Evolutionary conservation across 2,797 vertebrate species (phyloP), one percentile per base, ranked within the genome.

Genomic region (Hyperoplus lanceolatus): DNA sequence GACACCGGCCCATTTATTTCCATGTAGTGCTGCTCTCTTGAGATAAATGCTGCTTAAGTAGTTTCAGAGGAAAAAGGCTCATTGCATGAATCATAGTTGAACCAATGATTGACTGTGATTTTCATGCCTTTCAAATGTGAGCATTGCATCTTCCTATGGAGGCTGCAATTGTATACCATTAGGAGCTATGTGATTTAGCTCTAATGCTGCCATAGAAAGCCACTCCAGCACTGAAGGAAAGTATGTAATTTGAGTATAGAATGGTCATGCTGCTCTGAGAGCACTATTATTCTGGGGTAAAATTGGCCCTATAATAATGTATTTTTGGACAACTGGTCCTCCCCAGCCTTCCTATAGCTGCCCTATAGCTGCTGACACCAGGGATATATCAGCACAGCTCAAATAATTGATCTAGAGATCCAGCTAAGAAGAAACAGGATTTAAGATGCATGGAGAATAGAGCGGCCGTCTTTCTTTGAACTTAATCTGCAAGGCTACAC

Each of bases 401-500:
- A 70, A 87, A 90, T 87, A 93, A 92, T 92, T 92, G 92, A 93
- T 93, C 93, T 90, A 83, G 79, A 83, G 81, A 92, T 81, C 78
- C 79, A 84, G 89, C 87, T 77, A 84, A 92, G 87, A 83, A 90
- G 87, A 92, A 93, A 89, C 82, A 78, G 92, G 93, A 94, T 95
- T 95, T 93, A 93, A 93, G 89, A 94, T 89, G 90, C 85, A 88
- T 78, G 78, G 80, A 84, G 87, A 84, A 92, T 83, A 91, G 86
- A 92, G 85, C 68, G 78, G 82, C 85, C 68, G 76, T 90, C 87
- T 93, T 87, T 92, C 92, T 94, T 93, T 95, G 90, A 94, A 93
- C 89, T 91, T 94, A 94, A 95, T 95, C 95, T 94, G 90, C 92
- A 82, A 82, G 89, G 92, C 92, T 94, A 93, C 87, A 94, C 91